A percentile compares a stretch with the other conserved stretches of the same genome.
phyloP scores from a whole-genome alignment of 1,140 invertebrate species.

The Drosophila serrata region DNA sequence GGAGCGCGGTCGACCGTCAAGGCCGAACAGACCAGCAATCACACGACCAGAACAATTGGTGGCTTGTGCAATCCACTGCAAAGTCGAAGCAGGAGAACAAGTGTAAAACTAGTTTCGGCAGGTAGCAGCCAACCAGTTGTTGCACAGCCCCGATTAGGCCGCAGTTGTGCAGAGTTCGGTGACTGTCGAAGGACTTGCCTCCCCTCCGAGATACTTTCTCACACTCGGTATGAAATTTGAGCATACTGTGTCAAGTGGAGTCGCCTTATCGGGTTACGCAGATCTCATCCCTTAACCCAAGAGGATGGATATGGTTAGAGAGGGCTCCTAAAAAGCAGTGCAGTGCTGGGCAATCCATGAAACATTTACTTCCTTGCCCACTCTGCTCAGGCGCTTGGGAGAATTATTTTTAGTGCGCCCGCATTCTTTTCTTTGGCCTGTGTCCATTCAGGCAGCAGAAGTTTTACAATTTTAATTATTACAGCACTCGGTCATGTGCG shows the following conservation, averaged over 20 bases:
- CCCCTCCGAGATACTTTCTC: not conserved
- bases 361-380: not conserved
- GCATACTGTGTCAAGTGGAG: constrained; percentile 17
- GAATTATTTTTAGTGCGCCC: constrained; percentile 29
- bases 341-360: not conserved
- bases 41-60: constrained; percentile 18
- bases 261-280: constrained; percentile 13
- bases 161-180: not conserved
- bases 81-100: constrained; percentile 2
- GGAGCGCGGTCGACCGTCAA: constrained; percentile 11
- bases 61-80: constrained; percentile 9
- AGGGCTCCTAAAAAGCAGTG: not conserved
- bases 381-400: not conserved
- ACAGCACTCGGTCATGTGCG: constrained; percentile 7
- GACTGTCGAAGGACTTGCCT: constrained; percentile 1
- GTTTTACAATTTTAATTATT: constrained; percentile 35
- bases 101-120: constrained; percentile 21
- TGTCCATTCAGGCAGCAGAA: constrained; percentile 2
- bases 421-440: constrained; percentile 22
- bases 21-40: not conserved
- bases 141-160: not conserved
- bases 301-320: not conserved
- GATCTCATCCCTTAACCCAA: not conserved
- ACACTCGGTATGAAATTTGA: constrained; percentile 22
- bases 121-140: not conserved